These are phyloP conservation scores for Mesaphorura yosii DNA, from an alignment of 1,140 invertebrate species.

Conservation along the genomic window DNA sequence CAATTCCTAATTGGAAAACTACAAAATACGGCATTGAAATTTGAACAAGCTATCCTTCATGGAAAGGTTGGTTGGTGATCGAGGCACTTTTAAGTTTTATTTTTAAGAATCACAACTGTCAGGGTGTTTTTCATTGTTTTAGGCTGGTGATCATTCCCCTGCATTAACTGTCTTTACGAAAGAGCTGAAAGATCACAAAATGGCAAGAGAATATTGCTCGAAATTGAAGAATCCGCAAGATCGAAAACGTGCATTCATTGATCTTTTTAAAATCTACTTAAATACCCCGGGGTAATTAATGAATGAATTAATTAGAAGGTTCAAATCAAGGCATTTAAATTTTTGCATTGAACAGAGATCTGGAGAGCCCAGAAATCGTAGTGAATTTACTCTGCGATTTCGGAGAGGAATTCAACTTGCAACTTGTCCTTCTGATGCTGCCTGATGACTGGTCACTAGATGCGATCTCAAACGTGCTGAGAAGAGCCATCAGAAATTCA, in stretches of 20 bases:
- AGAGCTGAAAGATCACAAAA: constrained; percentile 26
- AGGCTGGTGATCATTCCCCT: constrained; percentile 30
- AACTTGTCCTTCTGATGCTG: constrained; percentile 17
- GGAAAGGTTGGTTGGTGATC: constrained; percentile 19
- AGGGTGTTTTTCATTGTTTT: not conserved
- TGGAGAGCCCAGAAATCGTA: too few species aligned
- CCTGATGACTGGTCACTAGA: constrained; percentile 25
- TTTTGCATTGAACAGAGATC: too few species aligned
- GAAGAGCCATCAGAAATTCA: not conserved
- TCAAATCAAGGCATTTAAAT: too few species aligned
- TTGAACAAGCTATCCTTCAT: constrained; percentile 28
- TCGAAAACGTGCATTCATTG: constrained; percentile 20
- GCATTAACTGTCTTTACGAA: constrained; percentile 19
- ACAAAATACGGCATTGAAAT: constrained; percentile 17
- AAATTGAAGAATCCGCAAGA: constrained; percentile 16
- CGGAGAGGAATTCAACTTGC: constrained; percentile 27
- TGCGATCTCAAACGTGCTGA: constrained; percentile 1
- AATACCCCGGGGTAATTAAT: not conserved
- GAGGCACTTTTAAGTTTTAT: too few species aligned
- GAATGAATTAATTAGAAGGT: too few species aligned
- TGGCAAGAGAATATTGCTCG: constrained; percentile 26
- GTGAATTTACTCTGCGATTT: constrained; percentile 17
- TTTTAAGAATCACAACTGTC: not conserved
- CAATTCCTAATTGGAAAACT: constrained; percentile 28
- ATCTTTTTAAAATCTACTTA: constrained; percentile 22